Evolutionary conservation across 2,888 invertebrate genomes (phyloP).

Genomic region (Nycteola revayana): DNA sequence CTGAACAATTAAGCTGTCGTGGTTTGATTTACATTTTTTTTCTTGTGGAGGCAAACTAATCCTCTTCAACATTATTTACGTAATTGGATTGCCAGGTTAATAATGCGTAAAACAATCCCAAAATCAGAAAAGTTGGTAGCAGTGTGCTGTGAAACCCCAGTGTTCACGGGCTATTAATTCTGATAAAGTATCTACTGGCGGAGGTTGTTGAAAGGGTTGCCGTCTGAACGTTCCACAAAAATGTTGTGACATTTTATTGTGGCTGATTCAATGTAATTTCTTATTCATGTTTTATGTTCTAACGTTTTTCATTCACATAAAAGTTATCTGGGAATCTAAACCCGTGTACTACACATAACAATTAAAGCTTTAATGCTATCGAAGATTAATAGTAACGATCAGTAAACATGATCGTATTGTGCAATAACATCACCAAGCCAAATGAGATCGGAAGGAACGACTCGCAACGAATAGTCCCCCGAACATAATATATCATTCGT

Average conservation of each 20-base stretch:
- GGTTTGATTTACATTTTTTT: conserved; percentile 26
- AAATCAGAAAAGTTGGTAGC: conserved; percentile 67
- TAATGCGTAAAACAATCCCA: conserved; percentile 79
- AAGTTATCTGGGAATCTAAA: too few relatives aligned
- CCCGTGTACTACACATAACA: conserved; percentile 14
- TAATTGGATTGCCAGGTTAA: conserved; percentile 79
- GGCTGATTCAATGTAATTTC: too few relatives aligned
- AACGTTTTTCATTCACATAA: too few relatives aligned
- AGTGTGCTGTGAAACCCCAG: conserved; percentile 48
- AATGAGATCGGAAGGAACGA: conserved; percentile 69
- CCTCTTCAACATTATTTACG: conserved; percentile 62
- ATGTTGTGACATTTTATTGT: conserved; percentile 66
- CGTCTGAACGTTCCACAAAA: conserved; percentile 58
- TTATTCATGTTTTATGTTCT: not conserved
- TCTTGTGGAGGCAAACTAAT: conserved; percentile 32
- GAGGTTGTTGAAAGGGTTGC: conserved; percentile 68
- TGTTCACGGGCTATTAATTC: conserved; percentile 76
- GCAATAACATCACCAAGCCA: conserved; percentile 56
- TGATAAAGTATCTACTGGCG: conserved; percentile 65
- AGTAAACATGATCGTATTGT: conserved; percentile 57
- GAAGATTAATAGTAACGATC: conserved; percentile 49
- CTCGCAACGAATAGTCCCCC: conserved; percentile 43
- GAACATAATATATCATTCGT: conserved; percentile 73
- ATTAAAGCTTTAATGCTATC: conserved; percentile 26
- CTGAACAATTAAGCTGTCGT: conserved; percentile 21